These are phyloP conservation scores for Diogma glabrata DNA, from an alignment of 2,888 invertebrate genomes.

Conservation along the genomic window DNA sequence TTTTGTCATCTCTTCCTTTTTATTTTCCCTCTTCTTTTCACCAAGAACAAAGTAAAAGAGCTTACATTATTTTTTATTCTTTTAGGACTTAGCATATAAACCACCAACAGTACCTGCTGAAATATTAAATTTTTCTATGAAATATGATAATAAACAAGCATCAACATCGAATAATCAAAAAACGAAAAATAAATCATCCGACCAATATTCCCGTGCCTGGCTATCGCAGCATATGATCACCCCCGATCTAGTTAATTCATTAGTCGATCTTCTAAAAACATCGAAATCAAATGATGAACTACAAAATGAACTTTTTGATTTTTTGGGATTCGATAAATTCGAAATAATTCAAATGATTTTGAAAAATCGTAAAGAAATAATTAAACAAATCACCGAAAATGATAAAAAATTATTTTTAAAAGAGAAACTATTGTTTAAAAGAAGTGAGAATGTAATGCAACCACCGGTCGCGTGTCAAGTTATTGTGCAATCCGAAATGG, in stretches of 20 bases:
- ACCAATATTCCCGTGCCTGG: constrained; percentile 37
- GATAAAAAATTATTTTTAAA: constrained; percentile 21
- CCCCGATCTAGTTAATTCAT: constrained; percentile 46
- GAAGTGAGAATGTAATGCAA: constrained; percentile 25
- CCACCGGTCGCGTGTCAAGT: constrained; percentile 71
- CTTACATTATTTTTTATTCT: constrained; percentile 16
- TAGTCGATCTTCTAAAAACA: constrained; percentile 49
- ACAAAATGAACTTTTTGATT: constrained; percentile 75
- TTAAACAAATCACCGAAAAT: constrained; percentile 29
- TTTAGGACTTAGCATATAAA: constrained; percentile 18
- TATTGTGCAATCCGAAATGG: constrained; percentile 70
- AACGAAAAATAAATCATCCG: constrained; percentile 30
- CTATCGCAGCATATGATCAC: constrained; percentile 44
- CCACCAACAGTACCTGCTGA: constrained; percentile 21
- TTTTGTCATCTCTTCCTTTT: too few relatives aligned
- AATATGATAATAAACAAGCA: constrained; percentile 23
- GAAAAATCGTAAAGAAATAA: constrained; percentile 47
- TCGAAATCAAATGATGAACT: constrained; percentile 53
- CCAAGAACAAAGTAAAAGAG: too few relatives aligned
- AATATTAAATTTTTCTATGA: constrained; percentile 24
- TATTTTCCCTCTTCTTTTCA: too few relatives aligned
- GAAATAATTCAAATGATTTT: constrained; percentile 60
- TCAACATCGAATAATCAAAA: constrained; percentile 2
- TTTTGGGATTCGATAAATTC: constrained; percentile 77
- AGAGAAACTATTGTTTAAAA: constrained; percentile 16